Percentiles rank a stretch among this genome's conserved stretches.
Evolutionary conservation across 2,888 invertebrate species (phyloP).

Genomic region (Philereme vetulata): DNA sequence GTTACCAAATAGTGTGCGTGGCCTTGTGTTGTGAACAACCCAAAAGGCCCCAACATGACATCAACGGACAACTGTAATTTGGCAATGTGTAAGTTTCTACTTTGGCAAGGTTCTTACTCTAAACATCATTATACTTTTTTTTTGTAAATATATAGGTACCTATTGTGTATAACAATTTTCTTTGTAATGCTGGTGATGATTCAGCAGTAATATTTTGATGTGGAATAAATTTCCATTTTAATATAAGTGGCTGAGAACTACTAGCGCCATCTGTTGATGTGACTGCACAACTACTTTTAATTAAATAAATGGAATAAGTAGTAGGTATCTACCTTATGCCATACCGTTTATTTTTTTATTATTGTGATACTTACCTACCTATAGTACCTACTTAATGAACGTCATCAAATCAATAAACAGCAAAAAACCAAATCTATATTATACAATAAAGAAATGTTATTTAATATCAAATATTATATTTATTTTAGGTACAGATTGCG

Average conservation of each 20-base stretch:
- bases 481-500: too few species aligned
- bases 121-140: neutral
- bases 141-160: neutral
- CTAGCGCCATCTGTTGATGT: constrained; percentile 51
- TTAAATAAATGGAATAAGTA: too few species aligned
- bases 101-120: constrained; percentile 14
- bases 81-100: constrained; percentile 21
- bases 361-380: too few species aligned
- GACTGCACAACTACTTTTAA: neutral
- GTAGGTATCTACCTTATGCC: too few species aligned
- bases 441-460: too few species aligned
- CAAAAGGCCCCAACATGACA: constrained; percentile 28
- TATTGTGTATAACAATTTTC: neutral
- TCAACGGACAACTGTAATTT: constrained; percentile 9
- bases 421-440: too few species aligned
- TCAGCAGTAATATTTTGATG: constrained; percentile 14
- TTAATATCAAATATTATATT: too few species aligned
- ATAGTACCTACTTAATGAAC: too few species aligned
- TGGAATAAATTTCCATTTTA: constrained; percentile 16
- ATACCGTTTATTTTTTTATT: too few species aligned
- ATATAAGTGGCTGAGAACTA: constrained; percentile 23
- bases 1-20: constrained; percentile 22
- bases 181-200: constrained; percentile 25
- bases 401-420: too few species aligned
- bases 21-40: constrained; percentile 30